A percentile compares a stretch with the other conserved stretches of the same genome.
phyloP scores from a whole-genome alignment of 2,113 vertebrate species.

The Cepphus grylle region DNA sequence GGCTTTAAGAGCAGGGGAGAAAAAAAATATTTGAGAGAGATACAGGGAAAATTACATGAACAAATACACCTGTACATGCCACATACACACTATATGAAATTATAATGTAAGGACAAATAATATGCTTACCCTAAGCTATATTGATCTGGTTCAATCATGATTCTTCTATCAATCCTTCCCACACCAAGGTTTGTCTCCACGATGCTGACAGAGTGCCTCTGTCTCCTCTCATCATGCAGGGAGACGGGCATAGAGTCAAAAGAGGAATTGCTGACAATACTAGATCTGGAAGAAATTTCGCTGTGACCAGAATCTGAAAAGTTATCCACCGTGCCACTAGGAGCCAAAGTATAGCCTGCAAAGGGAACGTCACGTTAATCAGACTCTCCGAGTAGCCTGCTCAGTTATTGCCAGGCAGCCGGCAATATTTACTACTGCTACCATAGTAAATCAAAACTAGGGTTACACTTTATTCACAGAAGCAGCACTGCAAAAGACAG shows the following conservation, averaged over 20 bases:
- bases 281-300: conserved; percentile 95
- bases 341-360: conserved; percentile 84
- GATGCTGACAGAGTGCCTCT: conserved; percentile 86
- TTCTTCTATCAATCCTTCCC: conserved; percentile 85
- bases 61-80: not conserved
- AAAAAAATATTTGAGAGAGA: not conserved
- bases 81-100: not conserved
- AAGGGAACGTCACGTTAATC: not conserved
- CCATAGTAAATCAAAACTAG: not conserved
- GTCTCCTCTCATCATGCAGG: conserved; percentile 87
- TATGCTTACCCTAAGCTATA: conserved; percentile 89
- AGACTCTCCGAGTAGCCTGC: not conserved
- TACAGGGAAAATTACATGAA: not conserved
- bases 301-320: conserved; percentile 96
- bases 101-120: not conserved
- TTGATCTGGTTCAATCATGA: conserved; percentile 89
- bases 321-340: conserved; percentile 85
- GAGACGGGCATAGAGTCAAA: conserved; percentile 85
- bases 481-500: not conserved
- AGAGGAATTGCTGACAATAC: conserved; percentile 96
- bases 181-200: conserved; percentile 83
- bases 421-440: not conserved
- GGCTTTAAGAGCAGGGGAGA: not conserved
- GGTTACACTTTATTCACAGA: not conserved
- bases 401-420: not conserved